Evolutionary conservation across 1,140 invertebrate species (phyloP).

Genomic region (Bursaphelenchus mucronatus): DNA sequence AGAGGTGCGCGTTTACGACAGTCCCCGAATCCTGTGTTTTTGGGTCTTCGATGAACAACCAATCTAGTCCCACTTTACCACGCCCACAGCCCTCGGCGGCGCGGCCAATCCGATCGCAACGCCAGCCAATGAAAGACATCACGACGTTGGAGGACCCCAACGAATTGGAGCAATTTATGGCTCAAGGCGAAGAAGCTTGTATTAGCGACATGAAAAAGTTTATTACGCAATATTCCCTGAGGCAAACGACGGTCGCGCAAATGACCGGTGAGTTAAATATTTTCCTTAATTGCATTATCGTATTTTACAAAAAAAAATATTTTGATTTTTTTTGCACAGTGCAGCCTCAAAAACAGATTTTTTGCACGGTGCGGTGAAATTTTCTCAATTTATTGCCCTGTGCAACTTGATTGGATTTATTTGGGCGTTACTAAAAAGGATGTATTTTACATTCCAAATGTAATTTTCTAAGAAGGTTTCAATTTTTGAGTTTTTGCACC

Average conservation of each 20-base stretch:
- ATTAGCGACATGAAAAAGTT: constrained; percentile 56
- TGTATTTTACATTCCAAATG: no score
- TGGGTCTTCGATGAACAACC: neutral
- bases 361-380: no score
- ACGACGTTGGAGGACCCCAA: constrained; percentile 52
- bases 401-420: no score
- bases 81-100: constrained; percentile 6
- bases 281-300: neutral
- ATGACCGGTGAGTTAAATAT: constrained; percentile 50
- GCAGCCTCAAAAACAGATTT: no score
- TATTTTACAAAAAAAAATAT: neutral
- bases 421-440: no score
- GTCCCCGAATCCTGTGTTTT: constrained; percentile 30
- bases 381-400: no score
- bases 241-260: constrained; percentile 56
- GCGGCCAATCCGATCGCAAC: constrained; percentile 35
- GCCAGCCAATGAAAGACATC: constrained; percentile 55
- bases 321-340: neutral
- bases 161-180: constrained; percentile 54
- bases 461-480: no score
- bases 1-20: constrained; percentile 18
- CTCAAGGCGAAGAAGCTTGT: constrained; percentile 52
- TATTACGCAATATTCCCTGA: constrained; percentile 56
- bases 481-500: no score
- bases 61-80: neutral